Conservation (phyloP, 2,113 vertebrate genomes). For the Carettochelys insculpta region DNA sequence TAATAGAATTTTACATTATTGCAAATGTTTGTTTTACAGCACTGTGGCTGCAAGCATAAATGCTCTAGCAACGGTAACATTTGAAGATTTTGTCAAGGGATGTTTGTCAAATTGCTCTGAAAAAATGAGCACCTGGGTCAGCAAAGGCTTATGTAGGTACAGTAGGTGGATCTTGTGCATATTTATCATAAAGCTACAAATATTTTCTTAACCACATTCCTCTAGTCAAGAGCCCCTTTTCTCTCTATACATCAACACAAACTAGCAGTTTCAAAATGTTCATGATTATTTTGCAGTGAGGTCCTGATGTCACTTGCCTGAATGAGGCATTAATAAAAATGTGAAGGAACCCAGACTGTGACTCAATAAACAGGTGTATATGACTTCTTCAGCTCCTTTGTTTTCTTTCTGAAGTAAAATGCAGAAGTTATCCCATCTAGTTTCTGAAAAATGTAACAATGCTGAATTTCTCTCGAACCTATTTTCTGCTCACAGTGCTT, state of each 20-base stretch:
- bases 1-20: background rate
- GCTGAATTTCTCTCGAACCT: background rate
- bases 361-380: background rate
- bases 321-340: background rate
- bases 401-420: background rate
- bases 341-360: background rate
- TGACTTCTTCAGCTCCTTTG: background rate
- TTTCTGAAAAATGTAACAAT: background rate
- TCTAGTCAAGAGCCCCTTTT: background rate
- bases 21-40: slow-evolving; percentile 60
- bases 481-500: background rate
- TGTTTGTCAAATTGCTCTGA: slow-evolving; percentile 78
- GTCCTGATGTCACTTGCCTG: background rate
- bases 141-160: slow-evolving; percentile 88
- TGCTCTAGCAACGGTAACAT: slow-evolving; percentile 88
- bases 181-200: background rate
- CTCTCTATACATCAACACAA: background rate
- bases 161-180: background rate
- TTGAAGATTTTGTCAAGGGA: slow-evolving; percentile 86
- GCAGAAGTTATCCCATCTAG: too few relatives aligned
- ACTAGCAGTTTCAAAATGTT: background rate
- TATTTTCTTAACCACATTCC: background rate
- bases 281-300: too few relatives aligned
- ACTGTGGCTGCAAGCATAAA: slow-evolving; percentile 90
- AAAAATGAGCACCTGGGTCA: slow-evolving; percentile 81